Conservation (phyloP, 2,797 vertebrate genomes). For the Nothura maculosa region DNA sequence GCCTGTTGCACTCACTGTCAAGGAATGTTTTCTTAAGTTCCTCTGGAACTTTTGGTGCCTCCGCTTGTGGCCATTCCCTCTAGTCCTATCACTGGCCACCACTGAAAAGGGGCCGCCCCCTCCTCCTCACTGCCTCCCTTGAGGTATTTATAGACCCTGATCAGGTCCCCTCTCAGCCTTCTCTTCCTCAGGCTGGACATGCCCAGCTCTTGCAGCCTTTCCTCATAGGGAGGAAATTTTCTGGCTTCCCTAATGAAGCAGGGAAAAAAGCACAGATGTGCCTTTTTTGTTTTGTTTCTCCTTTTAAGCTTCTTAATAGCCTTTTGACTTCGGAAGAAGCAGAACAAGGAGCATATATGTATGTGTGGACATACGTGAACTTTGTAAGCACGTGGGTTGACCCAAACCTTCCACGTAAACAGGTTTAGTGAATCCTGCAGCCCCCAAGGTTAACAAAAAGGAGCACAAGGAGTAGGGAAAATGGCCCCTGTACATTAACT, state of each 20-base stretch:
- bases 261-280: rapidly evolving
- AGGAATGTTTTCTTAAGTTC: too few relatives aligned
- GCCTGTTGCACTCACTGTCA: too few relatives aligned
- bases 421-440: slow-evolving; percentile 64
- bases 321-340: neutral
- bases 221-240: too few relatives aligned
- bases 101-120: too few relatives aligned
- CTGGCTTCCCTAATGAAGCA: neutral
- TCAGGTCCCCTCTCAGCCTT: too few relatives aligned
- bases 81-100: too few relatives aligned
- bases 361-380: neutral
- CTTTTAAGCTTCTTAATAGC: neutral
- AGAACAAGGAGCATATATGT: neutral
- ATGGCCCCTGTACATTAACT: neutral
- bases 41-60: too few relatives aligned
- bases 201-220: too few relatives aligned
- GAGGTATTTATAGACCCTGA: too few relatives aligned
- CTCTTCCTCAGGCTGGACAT: too few relatives aligned
- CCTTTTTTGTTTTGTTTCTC: neutral
- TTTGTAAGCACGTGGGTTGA: slow-evolving; percentile 39
- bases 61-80: too few relatives aligned
- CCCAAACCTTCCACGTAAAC: slow-evolving; percentile 48
- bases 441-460: slow-evolving; percentile 42
- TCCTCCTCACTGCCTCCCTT: too few relatives aligned
- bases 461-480: slow-evolving; percentile 28